Evolutionary conservation across 2,888 invertebrate genomes (phyloP).

Genomic region (Arenicola marina): DNA sequence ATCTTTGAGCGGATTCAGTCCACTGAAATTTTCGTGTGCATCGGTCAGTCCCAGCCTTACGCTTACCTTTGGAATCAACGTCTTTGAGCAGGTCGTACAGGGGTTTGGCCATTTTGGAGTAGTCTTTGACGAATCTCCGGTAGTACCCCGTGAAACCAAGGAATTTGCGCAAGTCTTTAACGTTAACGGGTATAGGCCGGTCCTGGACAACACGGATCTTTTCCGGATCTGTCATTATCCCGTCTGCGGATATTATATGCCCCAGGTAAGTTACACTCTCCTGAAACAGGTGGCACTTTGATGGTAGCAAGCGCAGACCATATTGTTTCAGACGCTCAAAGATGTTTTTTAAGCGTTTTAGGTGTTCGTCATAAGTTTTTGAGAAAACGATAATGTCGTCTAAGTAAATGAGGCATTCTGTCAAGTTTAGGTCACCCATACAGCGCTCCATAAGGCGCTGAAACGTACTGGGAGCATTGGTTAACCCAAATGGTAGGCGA

Average conservation of each 20-base stretch:
- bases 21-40: slow-evolving; percentile 9
- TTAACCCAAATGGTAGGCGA: neutral
- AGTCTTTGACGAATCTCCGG: slow-evolving; percentile 10
- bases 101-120: slow-evolving; percentile 9
- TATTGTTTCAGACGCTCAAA: slow-evolving; percentile 14
- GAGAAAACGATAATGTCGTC: slow-evolving; percentile 15
- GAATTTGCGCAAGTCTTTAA: neutral
- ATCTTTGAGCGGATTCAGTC: slow-evolving; percentile 11
- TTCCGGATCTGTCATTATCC: neutral
- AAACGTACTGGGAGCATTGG: neutral
- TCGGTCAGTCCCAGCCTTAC: slow-evolving; percentile 1
- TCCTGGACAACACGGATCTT: neutral
- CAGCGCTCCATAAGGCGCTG: neutral
- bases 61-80: neutral
- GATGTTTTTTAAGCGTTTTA: slow-evolving; percentile 20
- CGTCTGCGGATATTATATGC: slow-evolving; percentile 9
- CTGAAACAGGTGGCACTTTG: slow-evolving; percentile 17
- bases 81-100: neutral
- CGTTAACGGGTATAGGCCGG: slow-evolving; percentile 1
- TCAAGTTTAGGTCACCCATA: neutral
- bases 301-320: slow-evolving; percentile 21
- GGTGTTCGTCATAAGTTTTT: slow-evolving; percentile 20
- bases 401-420: neutral
- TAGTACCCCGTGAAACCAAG: slow-evolving; percentile 9
- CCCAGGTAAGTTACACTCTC: slow-evolving; percentile 3